Percentiles rank a stretch among this genome's conserved stretches.
phyloP scores from a whole-genome alignment of 2,888 invertebrate species.

The Limnephilus marmoratus region DNA sequence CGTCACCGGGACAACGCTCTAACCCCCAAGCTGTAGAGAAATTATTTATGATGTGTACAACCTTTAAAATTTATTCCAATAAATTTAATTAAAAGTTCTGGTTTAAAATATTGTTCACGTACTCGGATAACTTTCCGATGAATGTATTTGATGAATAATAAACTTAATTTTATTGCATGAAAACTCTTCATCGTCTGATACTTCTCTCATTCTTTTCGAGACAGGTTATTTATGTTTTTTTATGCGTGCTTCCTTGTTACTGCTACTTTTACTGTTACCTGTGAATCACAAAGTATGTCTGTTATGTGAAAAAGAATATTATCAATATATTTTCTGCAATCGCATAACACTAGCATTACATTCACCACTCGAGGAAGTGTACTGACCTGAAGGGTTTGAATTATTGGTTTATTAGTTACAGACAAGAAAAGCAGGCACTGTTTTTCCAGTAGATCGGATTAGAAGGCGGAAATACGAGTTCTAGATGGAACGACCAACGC shows the following conservation, averaged over 20 bases:
- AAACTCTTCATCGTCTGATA: background rate
- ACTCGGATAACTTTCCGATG: background rate
- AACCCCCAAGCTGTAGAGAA: too few species aligned
- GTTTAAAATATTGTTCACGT: background rate
- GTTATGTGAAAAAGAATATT: background rate
- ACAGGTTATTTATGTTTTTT: background rate
- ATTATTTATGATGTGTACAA: too few species aligned
- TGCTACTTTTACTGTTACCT: background rate
- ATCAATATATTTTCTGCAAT: background rate
- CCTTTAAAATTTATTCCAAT: too few species aligned
- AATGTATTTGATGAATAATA: background rate
- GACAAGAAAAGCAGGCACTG: background rate
- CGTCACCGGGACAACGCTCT: too few species aligned
- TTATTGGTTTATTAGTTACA: background rate
- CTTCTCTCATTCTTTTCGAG: background rate
- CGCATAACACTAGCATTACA: background rate
- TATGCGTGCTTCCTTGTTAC: background rate
- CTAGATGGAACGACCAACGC: constrained; percentile 2
- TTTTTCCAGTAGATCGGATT: background rate
- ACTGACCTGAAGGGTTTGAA: background rate
- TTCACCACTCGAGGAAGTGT: background rate
- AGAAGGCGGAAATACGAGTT: constrained; percentile 3
- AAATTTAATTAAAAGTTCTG: background rate
- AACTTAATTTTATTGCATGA: background rate
- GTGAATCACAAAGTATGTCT: background rate